Conservation (phyloP, 1,140 invertebrate genomes). For the Mylabris phalerata region DNA sequence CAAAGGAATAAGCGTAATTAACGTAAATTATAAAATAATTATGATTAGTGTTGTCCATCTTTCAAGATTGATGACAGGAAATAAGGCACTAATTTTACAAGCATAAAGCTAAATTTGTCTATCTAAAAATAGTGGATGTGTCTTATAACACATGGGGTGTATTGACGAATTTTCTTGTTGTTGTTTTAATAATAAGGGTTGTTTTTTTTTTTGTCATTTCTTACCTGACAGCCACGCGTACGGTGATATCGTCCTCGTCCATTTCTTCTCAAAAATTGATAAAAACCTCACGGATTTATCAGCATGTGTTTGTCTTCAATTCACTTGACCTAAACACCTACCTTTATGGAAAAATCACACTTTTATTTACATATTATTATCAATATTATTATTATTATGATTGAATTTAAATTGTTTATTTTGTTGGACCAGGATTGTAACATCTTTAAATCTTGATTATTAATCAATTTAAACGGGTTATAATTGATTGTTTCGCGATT, state of each 20-base stretch:
- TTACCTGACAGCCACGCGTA: slow-evolving; percentile 40
- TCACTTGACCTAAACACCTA: slow-evolving; percentile 10
- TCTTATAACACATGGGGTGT: slow-evolving; percentile 2
- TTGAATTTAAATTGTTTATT: neutral
- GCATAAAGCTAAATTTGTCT: slow-evolving; percentile 14
- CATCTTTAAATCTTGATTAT: neutral
- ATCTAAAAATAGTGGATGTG: slow-evolving; percentile 15
- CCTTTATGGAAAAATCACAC: slow-evolving; percentile 6
- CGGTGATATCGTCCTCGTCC: slow-evolving; percentile 34
- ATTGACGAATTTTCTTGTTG: neutral
- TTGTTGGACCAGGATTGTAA: neutral
- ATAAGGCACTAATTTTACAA: slow-evolving; percentile 15
- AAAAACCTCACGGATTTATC: neutral
- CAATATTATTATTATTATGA: neutral
- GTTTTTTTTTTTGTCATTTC: neutral
- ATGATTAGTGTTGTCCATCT: neutral
- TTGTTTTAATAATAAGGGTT: neutral
- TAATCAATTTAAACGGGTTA: neutral
- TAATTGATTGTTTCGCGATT: neutral
- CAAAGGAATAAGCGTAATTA: neutral
- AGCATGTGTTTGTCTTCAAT: neutral
- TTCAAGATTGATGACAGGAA: slow-evolving; percentile 10
- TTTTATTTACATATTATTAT: slow-evolving; percentile 4
- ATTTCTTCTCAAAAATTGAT: neutral
- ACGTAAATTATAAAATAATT: neutral